Percentiles rank a stretch among this genome's conserved stretches.
These are phyloP conservation scores for Meghimatium bilineatum DNA, from an alignment of 2,888 invertebrate genomes.

Conservation along the genomic window DNA sequence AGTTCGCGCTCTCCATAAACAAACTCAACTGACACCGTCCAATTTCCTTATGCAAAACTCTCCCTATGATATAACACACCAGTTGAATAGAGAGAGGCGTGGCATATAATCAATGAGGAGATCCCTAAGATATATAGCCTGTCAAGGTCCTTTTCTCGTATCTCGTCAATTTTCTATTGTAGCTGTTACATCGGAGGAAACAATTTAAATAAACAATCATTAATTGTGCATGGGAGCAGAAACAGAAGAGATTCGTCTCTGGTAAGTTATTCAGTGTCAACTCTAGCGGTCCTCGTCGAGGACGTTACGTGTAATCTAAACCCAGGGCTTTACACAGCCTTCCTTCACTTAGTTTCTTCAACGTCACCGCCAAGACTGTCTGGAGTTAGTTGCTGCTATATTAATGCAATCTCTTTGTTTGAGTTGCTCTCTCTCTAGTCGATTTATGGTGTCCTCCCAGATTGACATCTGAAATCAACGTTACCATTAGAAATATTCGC, in stretches of 20 bases:
- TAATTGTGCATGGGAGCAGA: slow-evolving; percentile 70
- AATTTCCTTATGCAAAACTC: background rate
- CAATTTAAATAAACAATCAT: slow-evolving; percentile 13
- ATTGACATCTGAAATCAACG: too few relatives aligned
- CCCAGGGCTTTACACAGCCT: background rate
- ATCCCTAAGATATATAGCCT: background rate
- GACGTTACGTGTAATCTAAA: background rate
- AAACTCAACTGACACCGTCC: background rate
- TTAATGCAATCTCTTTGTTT: too few relatives aligned
- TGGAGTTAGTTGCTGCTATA: too few relatives aligned
- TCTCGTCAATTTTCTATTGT: background rate
- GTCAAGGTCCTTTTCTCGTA: background rate
- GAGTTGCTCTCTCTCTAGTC: too few relatives aligned
- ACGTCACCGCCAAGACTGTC: too few relatives aligned
- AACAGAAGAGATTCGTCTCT: background rate
- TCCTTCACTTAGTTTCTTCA: too few relatives aligned
- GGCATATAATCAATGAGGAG: background rate
- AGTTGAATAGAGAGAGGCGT: background rate
- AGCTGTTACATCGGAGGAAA: background rate
- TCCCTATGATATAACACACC: background rate
- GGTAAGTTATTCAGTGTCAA: background rate
- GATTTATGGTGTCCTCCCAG: too few relatives aligned
- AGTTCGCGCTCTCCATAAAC: background rate
- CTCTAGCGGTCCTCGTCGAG: background rate
- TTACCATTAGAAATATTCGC: too few relatives aligned